Conservation (phyloP, 2,113 vertebrate species). For the Melanerpes formicivorus region DNA sequence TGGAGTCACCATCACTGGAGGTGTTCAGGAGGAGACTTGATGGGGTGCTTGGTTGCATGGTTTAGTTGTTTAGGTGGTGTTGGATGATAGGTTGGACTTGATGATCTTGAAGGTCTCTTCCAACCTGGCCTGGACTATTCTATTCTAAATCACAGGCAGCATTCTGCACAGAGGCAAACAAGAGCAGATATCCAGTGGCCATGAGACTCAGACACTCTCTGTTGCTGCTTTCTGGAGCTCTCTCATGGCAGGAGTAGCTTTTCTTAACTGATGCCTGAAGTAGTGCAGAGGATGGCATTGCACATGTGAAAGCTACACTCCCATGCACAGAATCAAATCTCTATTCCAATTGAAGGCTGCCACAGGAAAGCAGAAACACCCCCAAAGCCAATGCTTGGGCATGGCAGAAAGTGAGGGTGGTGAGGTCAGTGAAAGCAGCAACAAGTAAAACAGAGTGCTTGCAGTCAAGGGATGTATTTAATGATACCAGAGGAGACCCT, state of each 20-base stretch:
- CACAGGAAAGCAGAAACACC: not conserved
- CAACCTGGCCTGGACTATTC: too few species aligned
- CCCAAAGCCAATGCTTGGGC: not conserved
- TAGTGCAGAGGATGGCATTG: not conserved
- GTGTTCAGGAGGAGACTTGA: too few species aligned
- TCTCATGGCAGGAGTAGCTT: not conserved
- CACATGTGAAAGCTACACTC: not conserved
- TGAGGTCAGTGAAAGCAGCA: not conserved
- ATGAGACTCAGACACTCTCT: not conserved
- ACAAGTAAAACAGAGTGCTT: not conserved
- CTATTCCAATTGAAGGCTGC: not conserved
- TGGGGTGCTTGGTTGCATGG: too few species aligned
- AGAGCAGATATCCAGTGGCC: not conserved
- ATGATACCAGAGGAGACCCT: rapidly evolving
- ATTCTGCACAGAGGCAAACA: not conserved
- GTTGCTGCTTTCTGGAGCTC: not conserved
- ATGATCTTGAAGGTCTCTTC: too few species aligned
- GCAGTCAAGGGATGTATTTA: not conserved
- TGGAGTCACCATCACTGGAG: too few species aligned
- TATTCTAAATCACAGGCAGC: rapidly evolving
- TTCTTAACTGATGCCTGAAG: not conserved
- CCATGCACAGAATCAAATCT: too few species aligned
- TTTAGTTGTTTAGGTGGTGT: too few species aligned
- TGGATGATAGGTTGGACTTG: too few species aligned
- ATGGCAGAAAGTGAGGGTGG: not conserved